A percentile compares a stretch with the other conserved stretches of the same genome.
phyloP scores from a whole-genome alignment of 2,888 invertebrate genomes.

The Congeria kusceri region DNA sequence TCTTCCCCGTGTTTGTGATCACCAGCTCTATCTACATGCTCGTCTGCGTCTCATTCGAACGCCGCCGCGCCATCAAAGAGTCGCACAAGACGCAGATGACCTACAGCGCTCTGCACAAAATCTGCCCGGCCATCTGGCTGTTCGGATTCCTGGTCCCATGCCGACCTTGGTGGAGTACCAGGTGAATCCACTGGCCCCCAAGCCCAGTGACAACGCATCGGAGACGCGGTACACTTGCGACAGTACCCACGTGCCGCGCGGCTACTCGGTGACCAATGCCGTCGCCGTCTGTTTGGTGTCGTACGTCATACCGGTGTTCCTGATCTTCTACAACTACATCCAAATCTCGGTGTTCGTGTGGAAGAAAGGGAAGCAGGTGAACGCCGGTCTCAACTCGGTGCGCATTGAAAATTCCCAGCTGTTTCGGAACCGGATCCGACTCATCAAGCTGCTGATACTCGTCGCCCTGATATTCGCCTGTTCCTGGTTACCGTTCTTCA shows the following conservation, averaged over 20 bases:
- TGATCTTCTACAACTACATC: conserved; percentile 59
- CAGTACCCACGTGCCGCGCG: conserved; percentile 29
- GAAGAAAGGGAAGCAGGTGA: conserved; percentile 38
- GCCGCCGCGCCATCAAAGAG: conserved; percentile 62
- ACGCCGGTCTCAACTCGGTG: neutral
- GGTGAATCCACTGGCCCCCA: conserved; percentile 26
- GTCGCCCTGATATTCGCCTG: conserved; percentile 72
- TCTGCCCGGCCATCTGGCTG: conserved; percentile 57
- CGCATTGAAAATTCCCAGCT: conserved; percentile 11
- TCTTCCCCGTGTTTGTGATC: conserved; percentile 70
- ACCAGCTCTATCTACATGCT: conserved; percentile 69
- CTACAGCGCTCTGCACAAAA: conserved; percentile 22
- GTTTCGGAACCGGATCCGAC: conserved; percentile 57
- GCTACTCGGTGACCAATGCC: conserved; percentile 56
- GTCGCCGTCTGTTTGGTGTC: conserved; percentile 60
- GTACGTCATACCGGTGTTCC: conserved; percentile 67
- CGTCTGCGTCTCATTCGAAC: conserved; percentile 71
- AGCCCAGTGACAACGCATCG: conserved; percentile 13
- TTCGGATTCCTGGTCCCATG: conserved; percentile 45
- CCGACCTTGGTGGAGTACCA: conserved; percentile 61
- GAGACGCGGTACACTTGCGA: conserved; percentile 39
- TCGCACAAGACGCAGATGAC: conserved; percentile 47
- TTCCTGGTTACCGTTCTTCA: conserved; percentile 75
- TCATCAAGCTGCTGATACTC: conserved; percentile 72
- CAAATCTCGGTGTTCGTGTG: conserved; percentile 45